Evolutionary conservation across 1,140 invertebrate genomes (phyloP).

Genomic region (Zelostemma sp.): DNA sequence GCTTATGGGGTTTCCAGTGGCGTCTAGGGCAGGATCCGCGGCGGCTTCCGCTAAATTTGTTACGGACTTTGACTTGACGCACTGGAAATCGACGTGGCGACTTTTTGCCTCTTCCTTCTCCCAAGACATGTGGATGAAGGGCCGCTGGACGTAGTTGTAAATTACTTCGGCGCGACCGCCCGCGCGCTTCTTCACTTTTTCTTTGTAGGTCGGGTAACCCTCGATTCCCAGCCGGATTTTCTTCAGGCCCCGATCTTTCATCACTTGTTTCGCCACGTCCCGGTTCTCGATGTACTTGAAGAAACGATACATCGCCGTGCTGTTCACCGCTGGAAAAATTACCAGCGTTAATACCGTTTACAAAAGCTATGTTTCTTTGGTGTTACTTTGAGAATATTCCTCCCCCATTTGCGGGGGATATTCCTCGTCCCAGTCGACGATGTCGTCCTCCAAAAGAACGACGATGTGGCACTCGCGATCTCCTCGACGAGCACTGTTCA

Average conservation of each 20-base stretch:
- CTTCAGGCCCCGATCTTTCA: constrained; percentile 98
- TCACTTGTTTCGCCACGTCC: constrained; percentile 98
- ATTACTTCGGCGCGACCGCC: constrained; percentile 95
- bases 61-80: constrained; percentile 94
- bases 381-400: constrained; percentile 93
- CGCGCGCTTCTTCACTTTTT: constrained; percentile 93
- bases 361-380: not conserved
- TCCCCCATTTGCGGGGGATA: constrained; percentile 99
- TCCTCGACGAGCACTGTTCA: constrained; percentile 91
- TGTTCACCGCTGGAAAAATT: constrained; percentile 79
- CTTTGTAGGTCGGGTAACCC: constrained; percentile 99
- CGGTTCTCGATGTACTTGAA: constrained; percentile 99
- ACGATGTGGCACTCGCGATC: constrained; percentile 94
- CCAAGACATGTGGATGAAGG: constrained; percentile 99
- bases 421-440: constrained; percentile 98
- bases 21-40: constrained; percentile 83
- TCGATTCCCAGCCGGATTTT: constrained; percentile 99
- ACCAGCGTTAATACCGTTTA: not conserved
- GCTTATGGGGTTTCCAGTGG: constrained; percentile 72
- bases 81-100: constrained; percentile 98
- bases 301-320: constrained; percentile 95
- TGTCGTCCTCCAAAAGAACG: constrained; percentile 94
- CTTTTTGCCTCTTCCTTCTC: constrained; percentile 99
- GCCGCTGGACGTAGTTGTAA: constrained; percentile 99
- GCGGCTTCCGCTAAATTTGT: constrained; percentile 93